phyloP scores from a whole-genome alignment of 1,140 invertebrate species.

The Achatina immaculata region DNA sequence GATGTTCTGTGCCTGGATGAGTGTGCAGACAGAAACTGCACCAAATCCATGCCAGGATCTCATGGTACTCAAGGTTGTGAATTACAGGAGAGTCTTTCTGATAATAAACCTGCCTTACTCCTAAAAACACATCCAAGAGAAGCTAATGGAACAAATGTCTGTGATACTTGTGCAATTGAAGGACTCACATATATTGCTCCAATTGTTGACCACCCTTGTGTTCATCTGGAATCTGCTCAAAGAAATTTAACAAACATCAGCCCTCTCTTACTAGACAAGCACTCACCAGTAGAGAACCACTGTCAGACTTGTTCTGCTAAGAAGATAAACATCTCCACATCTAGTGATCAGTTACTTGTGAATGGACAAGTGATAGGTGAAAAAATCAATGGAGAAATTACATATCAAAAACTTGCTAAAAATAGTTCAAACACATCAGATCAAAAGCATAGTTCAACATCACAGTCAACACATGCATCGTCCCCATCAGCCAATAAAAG shows the following conservation, averaged over 20 bases:
- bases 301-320: too few species aligned
- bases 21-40: background rate
- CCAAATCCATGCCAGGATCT: background rate
- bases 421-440: background rate
- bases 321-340: background rate
- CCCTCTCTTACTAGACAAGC: background rate
- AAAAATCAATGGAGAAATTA: too few species aligned
- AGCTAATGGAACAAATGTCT: background rate
- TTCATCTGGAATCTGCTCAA: background rate
- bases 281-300: background rate
- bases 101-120: background rate
- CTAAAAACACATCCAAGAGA: background rate
- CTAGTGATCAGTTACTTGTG: background rate
- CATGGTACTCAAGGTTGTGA: slow-evolving; percentile 19
- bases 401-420: background rate
- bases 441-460: background rate
- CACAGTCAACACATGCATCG: background rate
- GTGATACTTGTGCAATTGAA: background rate
- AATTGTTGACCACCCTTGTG: background rate
- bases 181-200: background rate
- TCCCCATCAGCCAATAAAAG: background rate
- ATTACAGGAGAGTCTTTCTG: background rate
- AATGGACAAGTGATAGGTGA: background rate
- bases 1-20: background rate
- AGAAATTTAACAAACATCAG: background rate